Base-by-base conservation (phyloP, 1,140 invertebrate genomes). In the Plectus sambesii region DNA sequence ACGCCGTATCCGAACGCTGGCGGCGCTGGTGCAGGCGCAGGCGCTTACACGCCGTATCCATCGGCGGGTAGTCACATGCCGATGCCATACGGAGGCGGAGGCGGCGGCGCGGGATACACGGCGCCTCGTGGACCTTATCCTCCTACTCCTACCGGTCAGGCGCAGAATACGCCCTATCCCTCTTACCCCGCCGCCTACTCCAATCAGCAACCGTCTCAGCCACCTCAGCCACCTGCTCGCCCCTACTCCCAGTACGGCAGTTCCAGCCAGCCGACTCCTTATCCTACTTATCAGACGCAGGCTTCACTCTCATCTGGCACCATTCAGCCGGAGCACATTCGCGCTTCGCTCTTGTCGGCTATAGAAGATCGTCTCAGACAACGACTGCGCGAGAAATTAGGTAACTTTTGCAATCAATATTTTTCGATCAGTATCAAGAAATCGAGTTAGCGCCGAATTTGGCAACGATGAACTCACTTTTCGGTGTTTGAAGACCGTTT, bases 241-340 rank as follows among this genome's bases (percentile, higher is more conserved):
- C 29, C 26, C 40, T 33, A 42, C 9, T 29, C 26, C 3, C 49
- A 30, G 2, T 20, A 19, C 15, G 17, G 15, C 27, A 23, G 20
- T 4, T 19, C 15, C 39, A 23, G 3, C 4, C 29, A 52, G n/a
- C 47, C 49, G 15, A 19, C 12, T 38, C 15, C n/a, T 9, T 15
- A 29, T 26, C 20, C 43, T 43, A 15, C 43, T 19, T 27, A 29
- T 25, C 20, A 59, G 35, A 19, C 61, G n/a, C 38, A 8, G 45
- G 27, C 40, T 38, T n/a, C 40, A 38, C 24, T 15, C 23, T 45
- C 44, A 9, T 45, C 57, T 41, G 27, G 5, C 3, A 90, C 86
- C 12, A 89, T 96, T 36, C 85, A 87, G 35, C 86, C 93, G 64
- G 87, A 92, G 66, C 88, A 94, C 67, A 87, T 97, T 39, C 80